Evolutionary conservation across 2,797 vertebrate genomes (phyloP).

Genomic region (Gallinago solitaria): DNA sequence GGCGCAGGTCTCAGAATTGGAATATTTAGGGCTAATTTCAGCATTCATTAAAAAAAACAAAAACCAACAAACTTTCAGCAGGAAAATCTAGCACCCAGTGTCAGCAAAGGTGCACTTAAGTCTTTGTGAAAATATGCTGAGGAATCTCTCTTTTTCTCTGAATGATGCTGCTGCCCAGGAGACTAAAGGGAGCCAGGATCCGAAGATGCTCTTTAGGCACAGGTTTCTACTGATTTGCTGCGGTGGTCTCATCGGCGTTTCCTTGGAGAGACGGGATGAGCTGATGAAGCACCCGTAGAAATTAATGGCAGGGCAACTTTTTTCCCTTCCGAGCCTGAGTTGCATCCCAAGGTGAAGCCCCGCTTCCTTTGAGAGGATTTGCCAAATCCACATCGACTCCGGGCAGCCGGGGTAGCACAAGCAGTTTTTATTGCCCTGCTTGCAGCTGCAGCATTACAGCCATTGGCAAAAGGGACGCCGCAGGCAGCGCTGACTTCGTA

Average conservation of each 20-base stretch:
- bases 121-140: not conserved
- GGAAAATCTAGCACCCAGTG: not conserved
- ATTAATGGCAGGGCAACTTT: not conserved
- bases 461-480: not conserved
- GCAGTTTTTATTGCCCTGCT: conserved; percentile 15
- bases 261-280: not conserved
- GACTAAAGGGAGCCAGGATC: not conserved
- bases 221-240: not conserved
- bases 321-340: not conserved
- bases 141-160: not conserved
- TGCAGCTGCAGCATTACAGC: not conserved
- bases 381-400: not conserved
- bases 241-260: not conserved
- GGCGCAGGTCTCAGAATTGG: not conserved
- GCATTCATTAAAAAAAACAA: not conserved
- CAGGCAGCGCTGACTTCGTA: not conserved
- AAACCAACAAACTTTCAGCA: not conserved
- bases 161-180: not conserved
- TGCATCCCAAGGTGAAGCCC: not conserved
- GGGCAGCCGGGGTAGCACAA: not conserved
- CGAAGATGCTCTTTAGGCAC: not conserved
- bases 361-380: not conserved
- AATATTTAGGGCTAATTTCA: not conserved
- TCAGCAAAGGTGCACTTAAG: not conserved
- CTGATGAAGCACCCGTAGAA: conserved; percentile 9